Conservation (phyloP, 1,140 invertebrate genomes). For the Drosophila pruinosa region DNA sequence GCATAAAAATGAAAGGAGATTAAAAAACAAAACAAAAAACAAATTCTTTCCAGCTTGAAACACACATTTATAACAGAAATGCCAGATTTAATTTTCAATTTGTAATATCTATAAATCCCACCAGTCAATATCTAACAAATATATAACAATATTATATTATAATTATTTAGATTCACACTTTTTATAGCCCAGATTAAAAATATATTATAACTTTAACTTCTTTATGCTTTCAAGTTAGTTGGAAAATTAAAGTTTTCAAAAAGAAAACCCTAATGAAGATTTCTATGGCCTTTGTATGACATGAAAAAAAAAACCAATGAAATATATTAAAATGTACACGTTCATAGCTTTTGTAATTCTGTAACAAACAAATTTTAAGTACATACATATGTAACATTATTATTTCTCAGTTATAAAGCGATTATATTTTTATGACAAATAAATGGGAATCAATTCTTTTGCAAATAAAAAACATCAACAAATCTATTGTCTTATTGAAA, state of each 20-base stretch:
- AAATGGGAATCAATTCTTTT: slow-evolving; percentile 61
- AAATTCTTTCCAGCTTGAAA: slow-evolving; percentile 16
- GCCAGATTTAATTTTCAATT: slow-evolving; percentile 8
- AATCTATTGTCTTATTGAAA: background rate
- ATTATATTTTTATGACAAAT: slow-evolving; percentile 72
- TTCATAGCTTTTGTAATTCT: slow-evolving; percentile 71
- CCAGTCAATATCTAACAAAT: slow-evolving; percentile 45
- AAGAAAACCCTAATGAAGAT: slow-evolving; percentile 7
- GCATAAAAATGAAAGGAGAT: background rate
- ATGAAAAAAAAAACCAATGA: slow-evolving; percentile 33
- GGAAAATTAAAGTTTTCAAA: slow-evolving; percentile 33
- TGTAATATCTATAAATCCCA: slow-evolving; percentile 47
- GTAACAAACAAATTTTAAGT: slow-evolving; percentile 40
- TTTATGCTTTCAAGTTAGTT: slow-evolving; percentile 41
- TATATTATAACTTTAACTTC: slow-evolving; percentile 34
- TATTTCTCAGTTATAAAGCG: slow-evolving; percentile 39
- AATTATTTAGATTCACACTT: background rate
- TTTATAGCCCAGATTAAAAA: background rate
- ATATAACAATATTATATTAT: background rate
- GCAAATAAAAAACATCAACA: slow-evolving; percentile 43
- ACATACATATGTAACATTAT: slow-evolving; percentile 37
- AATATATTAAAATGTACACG: slow-evolving; percentile 60
- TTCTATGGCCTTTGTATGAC: slow-evolving; percentile 61
- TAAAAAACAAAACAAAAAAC: background rate
- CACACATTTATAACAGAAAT: background rate